Base-by-base conservation (phyloP, 37 sponge, comb jelly and placozoan species). In the Hormiphora californensis region DNA sequence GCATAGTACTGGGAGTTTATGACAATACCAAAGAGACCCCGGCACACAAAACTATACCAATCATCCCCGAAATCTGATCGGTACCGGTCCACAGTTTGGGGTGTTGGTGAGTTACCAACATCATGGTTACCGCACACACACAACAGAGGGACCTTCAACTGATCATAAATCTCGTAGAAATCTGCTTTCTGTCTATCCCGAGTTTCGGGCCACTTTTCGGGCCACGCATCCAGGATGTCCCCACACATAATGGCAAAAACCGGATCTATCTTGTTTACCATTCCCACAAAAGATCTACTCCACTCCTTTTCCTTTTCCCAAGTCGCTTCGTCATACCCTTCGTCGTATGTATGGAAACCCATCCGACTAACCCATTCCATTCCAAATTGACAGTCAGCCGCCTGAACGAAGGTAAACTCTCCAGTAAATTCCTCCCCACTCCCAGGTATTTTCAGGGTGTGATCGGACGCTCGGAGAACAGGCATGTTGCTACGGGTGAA, bases 101-200 rank as follows among this genome's bases (percentile, higher is more conserved):
- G 55, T 7, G 86, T 54, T 35, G 86, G 86, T 17, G 32, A 21
- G 23, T 86, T 57, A 7, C 86, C 86, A 5, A 86, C 62, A 86
- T 86, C 86, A 49, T 86, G 86, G 54, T 86, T 86, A 9, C 86
- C 86, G 39, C 61, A 57, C 17, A 86, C 59, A 57, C 86, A 86
- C 36, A 86, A 39, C 5, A 86, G 35, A 0, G 86, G 86, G 27
- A 86, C 40, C 17, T 54, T 49, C 19, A 86, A 23, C 2, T 54
- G 21, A 2, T 32, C 40, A 54, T 54, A 86, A 15, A 57, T 33
- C 7, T 86, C 35, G 33, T 86, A 40, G 28, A 86, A 86, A 39
- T 86, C 86, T 43, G 7, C 44, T 8, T 36, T 37, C 57, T 86
- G 86, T 23, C 35, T 55, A 11, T 73, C 81, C 8, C 81, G 43